Percentiles rank a stretch among this genome's conserved stretches.
Evolutionary conservation across 2,797 vertebrate species (phyloP).

Genomic region (Perodicticus potto): DNA sequence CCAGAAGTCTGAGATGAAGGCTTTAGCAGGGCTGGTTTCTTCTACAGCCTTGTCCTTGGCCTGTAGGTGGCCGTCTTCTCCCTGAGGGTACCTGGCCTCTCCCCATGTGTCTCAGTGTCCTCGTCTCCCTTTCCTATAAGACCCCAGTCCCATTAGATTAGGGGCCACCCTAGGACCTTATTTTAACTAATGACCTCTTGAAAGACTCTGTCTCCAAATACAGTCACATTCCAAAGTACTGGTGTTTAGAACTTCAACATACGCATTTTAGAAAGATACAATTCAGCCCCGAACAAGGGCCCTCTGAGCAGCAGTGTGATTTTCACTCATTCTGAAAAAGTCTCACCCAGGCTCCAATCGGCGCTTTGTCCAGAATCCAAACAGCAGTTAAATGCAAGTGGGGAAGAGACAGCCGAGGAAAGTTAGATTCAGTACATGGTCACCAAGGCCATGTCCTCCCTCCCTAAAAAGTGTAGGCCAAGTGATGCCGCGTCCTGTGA

Average conservation of each 20-base stretch:
- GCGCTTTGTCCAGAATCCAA: neutral
- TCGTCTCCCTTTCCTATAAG: neutral
- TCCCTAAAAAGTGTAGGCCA: neutral
- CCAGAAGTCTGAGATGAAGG: neutral
- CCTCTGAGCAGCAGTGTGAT: fast-evolving
- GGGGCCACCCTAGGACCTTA: neutral
- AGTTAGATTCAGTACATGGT: neutral
- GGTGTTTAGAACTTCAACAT: neutral
- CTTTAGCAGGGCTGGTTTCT: neutral
- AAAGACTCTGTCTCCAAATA: neutral
- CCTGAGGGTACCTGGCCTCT: fast-evolving
- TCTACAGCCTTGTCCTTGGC: neutral
- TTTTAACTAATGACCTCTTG: neutral
- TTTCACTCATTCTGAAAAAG: neutral
- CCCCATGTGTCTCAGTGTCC: neutral
- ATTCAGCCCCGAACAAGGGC: neutral
- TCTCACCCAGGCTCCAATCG: neutral
- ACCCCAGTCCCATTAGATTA: neutral
- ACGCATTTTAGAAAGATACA: neutral
- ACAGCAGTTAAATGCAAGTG: neutral
- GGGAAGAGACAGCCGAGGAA: neutral
- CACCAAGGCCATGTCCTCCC: neutral
- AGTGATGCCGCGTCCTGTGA: neutral
- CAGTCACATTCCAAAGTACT: neutral
- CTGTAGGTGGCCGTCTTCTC: neutral